Base-by-base conservation (phyloP, 2,888 invertebrate species). In the Lycia hirtaria region DNA sequence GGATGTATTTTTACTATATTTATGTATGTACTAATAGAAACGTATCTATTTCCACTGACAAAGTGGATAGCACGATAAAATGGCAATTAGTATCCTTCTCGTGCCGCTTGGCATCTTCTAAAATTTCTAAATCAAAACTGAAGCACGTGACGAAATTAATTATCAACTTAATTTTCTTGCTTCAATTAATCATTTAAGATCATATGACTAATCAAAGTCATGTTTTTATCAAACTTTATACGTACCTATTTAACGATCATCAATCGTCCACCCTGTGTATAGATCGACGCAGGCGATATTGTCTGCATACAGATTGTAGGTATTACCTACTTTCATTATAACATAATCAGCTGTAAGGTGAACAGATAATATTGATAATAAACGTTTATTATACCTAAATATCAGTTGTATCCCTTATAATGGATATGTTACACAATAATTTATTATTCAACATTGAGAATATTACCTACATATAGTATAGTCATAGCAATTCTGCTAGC, bases 321-420 rank as follows among this genome's bases (percentile, higher is more conserved):
- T n/a, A 71, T 64, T 58, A 58, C 53, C 30, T 61, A 58, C 51
- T 57, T 55, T 54, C 44, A 37, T 60, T 32, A 44, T 35, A 40
- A 30, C 35, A 10, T 37, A 49, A 68, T 68, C 72, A 67, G 55
- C 50, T 58, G 56, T 67, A 60, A 62, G 37, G 22, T 33, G 20
- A n/a, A 47, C 24, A 33, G 54, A 60, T 60, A 48, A 45, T 24
- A 28, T 32, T 30, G 32, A 49, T 50, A 24, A 24, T 45, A n/a
- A n/a, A n/a, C n/a, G n/a, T n/a, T n/a, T n/a, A n/a, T n/a, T n/a
- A 45, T 26, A 43, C 1, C 12, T 15, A 5, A 44, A 17, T 41
- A 41, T 7, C n/a, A n/a, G n/a, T n/a, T n/a, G n/a, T n/a, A 12
- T 1, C 9, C 37, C 22, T 30, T 47, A 47, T 33, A 3, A 15